Evolutionary conservation across 1,140 invertebrate species (phyloP).

Genomic region (Trypoxylus dichotomus): DNA sequence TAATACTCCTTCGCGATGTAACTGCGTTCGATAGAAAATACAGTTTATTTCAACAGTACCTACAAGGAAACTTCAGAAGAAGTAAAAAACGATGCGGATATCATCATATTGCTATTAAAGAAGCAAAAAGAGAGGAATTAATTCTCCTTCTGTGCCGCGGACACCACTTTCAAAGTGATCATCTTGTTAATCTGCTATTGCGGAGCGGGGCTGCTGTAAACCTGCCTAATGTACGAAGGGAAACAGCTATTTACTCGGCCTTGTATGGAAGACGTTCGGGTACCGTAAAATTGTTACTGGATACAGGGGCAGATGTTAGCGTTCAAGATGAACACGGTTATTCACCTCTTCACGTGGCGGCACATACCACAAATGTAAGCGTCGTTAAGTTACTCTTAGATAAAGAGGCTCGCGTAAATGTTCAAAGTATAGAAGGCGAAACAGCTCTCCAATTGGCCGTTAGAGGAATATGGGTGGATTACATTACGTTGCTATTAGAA

Average conservation of each 20-base stretch:
- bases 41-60: too few species aligned
- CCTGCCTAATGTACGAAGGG: fast-evolving
- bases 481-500: too few species aligned
- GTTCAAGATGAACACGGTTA: neutral
- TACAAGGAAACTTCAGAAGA: too few species aligned
- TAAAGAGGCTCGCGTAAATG: neutral
- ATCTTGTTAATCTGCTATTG: neutral
- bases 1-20: too few species aligned
- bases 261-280: neutral
- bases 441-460: neutral
- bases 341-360: neutral
- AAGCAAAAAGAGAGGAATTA: too few species aligned
- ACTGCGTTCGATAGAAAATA: too few species aligned
- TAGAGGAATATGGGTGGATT: too few species aligned
- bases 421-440: neutral
- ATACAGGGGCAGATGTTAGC: neutral
- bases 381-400: neutral
- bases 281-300: neutral
- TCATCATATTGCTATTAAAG: too few species aligned
- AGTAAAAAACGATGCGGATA: too few species aligned
- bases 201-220: neutral
- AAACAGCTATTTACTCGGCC: neutral
- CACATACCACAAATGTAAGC: too few species aligned
- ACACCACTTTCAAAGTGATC: too few species aligned
- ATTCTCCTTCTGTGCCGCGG: too few species aligned